Conservation (phyloP, 64 coral and sea anemone genomes). For the Pocillopora damicornis region DNA sequence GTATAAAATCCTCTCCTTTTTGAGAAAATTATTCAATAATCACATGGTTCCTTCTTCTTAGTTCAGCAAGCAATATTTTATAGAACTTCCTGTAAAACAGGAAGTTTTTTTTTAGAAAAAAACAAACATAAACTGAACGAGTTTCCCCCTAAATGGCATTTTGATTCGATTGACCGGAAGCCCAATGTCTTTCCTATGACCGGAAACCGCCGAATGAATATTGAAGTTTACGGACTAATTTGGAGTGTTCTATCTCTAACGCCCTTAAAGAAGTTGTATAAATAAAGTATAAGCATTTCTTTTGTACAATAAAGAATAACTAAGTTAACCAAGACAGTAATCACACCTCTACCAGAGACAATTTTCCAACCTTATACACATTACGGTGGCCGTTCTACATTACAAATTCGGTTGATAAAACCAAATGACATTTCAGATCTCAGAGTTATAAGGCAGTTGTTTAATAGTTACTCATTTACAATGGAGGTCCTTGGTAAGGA, state of each 20-base stretch:
- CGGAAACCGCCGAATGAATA: not conserved
- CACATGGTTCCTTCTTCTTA: too few relatives aligned
- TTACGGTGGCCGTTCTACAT: too few relatives aligned
- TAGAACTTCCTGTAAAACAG: too few relatives aligned
- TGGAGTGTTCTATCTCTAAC: not conserved
- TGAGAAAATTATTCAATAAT: too few relatives aligned
- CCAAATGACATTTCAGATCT: not conserved
- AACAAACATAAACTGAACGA: not conserved
- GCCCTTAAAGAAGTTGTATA: not conserved
- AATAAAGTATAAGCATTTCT: not conserved
- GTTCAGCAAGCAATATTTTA: too few relatives aligned
- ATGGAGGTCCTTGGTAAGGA: not conserved
- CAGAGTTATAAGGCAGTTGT: not conserved
- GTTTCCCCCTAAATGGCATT: not conserved
- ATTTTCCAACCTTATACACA: too few relatives aligned
- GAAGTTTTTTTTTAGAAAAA: not conserved
- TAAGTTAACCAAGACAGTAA: not conserved
- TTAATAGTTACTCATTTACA: not conserved
- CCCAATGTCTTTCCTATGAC: not conserved
- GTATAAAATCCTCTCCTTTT: too few relatives aligned
- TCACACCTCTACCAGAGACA: not conserved
- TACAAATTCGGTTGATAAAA: not conserved
- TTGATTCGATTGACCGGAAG: not conserved
- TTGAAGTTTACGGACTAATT: not conserved
- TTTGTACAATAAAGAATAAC: not conserved